Base-by-base conservation (phyloP, 2,888 invertebrate species). In the Rhyacophila evoluta region DNA sequence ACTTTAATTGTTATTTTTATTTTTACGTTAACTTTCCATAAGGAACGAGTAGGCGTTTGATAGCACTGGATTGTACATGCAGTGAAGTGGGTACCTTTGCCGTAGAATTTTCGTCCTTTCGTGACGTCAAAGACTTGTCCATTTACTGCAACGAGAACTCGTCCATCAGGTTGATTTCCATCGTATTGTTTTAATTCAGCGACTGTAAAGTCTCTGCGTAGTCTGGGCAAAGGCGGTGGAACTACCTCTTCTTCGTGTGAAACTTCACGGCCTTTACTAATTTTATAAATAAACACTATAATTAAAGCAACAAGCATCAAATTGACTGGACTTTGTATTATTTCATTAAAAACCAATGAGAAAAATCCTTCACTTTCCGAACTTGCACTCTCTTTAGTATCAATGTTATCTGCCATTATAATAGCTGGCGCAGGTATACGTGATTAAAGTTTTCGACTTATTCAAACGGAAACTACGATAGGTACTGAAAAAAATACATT, bases 71-170 rank as follows among this genome's bases (percentile, higher is more conserved):
- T n/a, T n/a, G n/a, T n/a, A n/a, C n/a, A n/a, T n/a, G n/a, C n/a
- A n/a, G n/a, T n/a, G n/a, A n/a, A n/a, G n/a, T n/a, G n/a, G 11
- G 10, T 90, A 97, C 98, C 97, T 88, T 98, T 97, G 25, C 98
- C 98, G 88, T 98, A 98, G 87, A 97, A 97, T 82, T 93, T 91
- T 85, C 94, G 95, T 79, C 97, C 97, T 85, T 92, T 93, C 55
- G 98, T 98, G 83, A 95, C 97, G 89, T 99, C 98, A 88, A 97
- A 99, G 74, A 99, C 95, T 89, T 93, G 97, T 28, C 98, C 97
- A 87, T 98, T 98, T 74, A 98, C 96, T 6, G 97, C 98, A 67
- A 99, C 93, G 83, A 98, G 90, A 81, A 98, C 94, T 83, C 98
- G 90, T 28, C 97, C 97, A 85, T 98, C 97, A 33, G 93, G 89